A percentile compares a stretch with the other conserved stretches of the same genome.
Evolutionary conservation across 2,888 invertebrate genomes (phyloP).

Genomic region (Xylophagus ater): DNA sequence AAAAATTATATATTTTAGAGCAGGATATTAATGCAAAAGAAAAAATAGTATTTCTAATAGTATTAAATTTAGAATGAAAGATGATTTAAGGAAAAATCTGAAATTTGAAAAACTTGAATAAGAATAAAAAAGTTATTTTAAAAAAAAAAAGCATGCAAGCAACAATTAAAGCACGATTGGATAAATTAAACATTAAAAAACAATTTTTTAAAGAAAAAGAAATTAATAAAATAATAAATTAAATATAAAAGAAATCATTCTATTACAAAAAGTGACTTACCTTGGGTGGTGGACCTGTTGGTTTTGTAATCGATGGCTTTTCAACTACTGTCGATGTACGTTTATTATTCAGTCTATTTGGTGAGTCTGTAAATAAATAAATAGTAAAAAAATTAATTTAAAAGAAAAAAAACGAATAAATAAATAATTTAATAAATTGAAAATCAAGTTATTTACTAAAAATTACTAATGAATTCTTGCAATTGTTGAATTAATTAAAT

Average conservation of each 20-base stretch:
- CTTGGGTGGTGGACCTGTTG: constrained; percentile 29
- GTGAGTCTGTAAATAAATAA: constrained; percentile 25
- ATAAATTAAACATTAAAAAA: constrained; percentile 3
- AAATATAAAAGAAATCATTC: background rate
- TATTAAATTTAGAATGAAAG: too few species aligned
- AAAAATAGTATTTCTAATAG: too few species aligned
- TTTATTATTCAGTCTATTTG: constrained; percentile 28
- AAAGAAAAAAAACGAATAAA: constrained; percentile 4
- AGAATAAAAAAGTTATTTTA: too few species aligned
- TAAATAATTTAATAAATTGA: background rate
- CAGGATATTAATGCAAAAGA: too few species aligned
- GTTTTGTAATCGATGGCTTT: constrained; percentile 27
- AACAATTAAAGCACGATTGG: constrained; percentile 1
- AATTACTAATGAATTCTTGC: too few species aligned
- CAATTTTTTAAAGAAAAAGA: constrained; percentile 1
- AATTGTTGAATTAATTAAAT: too few species aligned
- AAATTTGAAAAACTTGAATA: too few species aligned
- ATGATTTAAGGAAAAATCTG: too few species aligned
- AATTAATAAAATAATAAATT: background rate
- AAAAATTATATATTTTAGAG: too few species aligned
- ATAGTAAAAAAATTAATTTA: constrained; percentile 2
- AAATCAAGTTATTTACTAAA: too few species aligned
- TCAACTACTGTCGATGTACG: constrained; percentile 24
- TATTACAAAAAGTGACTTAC: constrained; percentile 21
- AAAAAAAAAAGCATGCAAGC: constrained; percentile 7